Percentiles rank a stretch among this genome's conserved stretches.
Evolutionary conservation across 30 jellyfish, hydroid and myxozoan species (phyloP).

Genomic region (Turritopsis dohrnii): DNA sequence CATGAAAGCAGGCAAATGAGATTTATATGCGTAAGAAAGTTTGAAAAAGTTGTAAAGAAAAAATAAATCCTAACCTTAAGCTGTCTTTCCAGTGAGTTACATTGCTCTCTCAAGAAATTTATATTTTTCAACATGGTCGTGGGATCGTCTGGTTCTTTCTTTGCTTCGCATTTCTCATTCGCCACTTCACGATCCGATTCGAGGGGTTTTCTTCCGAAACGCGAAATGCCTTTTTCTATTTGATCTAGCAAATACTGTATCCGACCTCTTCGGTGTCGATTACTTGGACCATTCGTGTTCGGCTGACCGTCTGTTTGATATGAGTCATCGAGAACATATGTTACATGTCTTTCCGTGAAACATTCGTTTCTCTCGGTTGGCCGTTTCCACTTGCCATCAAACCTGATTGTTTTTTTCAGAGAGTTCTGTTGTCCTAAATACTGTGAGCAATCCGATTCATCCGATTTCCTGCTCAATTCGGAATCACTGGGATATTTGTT

Average conservation of each 20-base stretch:
- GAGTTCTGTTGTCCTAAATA: background rate
- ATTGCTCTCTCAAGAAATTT: slow-evolving; percentile 37
- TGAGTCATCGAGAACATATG: background rate
- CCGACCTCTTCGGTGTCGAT: background rate
- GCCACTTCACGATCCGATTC: background rate
- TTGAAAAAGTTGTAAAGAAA: background rate
- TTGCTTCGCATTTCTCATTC: background rate
- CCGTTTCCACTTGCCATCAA: background rate
- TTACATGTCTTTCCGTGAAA: background rate
- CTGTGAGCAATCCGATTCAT: background rate
- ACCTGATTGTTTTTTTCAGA: background rate
- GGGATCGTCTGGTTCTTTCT: slow-evolving; percentile 1
- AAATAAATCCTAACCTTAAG: slow-evolving; percentile 78
- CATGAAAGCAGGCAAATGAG: no score
- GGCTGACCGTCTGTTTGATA: background rate
- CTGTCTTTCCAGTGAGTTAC: slow-evolving; percentile 80
- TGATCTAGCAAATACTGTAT: background rate
- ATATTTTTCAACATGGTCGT: background rate
- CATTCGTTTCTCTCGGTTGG: background rate
- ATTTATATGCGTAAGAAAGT: background rate
- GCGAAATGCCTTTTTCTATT: background rate
- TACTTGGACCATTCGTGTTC: background rate
- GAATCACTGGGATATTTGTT: slow-evolving; percentile 7
- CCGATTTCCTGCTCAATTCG: slow-evolving; percentile 10
- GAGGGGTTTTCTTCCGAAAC: background rate